Evolutionary conservation across 2,113 vertebrate genomes (phyloP).

Genomic region (Nothocercus julius): DNA sequence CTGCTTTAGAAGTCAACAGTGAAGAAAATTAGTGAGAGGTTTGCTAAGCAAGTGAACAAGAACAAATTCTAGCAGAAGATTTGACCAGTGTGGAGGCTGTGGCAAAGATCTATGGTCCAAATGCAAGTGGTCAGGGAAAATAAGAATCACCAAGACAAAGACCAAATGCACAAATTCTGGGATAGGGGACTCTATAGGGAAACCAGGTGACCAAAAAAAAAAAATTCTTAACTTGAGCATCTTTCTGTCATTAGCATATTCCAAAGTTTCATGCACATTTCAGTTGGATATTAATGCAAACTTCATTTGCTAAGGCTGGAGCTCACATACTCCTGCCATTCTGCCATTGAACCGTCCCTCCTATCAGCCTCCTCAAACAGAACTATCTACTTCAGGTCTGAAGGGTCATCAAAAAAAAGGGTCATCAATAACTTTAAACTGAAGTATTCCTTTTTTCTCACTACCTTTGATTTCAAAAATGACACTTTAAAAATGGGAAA

Average conservation of each 20-base stretch:
- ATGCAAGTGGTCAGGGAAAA: background rate
- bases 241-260: background rate
- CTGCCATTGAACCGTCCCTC: background rate
- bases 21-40: background rate
- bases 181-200: background rate
- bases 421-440: background rate
- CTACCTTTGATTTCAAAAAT: background rate
- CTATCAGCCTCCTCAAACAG: background rate
- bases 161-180: background rate
- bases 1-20: background rate
- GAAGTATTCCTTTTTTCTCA: background rate
- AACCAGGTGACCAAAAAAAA: background rate
- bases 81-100: background rate
- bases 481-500: background rate
- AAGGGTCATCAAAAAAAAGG: no score
- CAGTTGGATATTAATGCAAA: background rate
- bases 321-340: background rate
- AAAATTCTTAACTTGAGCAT: background rate
- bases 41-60: background rate
- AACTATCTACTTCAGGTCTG: background rate
- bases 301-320: background rate
- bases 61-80: background rate
- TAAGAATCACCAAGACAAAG: background rate
- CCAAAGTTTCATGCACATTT: background rate
- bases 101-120: background rate